A percentile compares a stretch with the other conserved stretches of the same genome.
Conservation (phyloP, 2,888 invertebrate genomes). For the Luffia ferchaultella region DNA sequence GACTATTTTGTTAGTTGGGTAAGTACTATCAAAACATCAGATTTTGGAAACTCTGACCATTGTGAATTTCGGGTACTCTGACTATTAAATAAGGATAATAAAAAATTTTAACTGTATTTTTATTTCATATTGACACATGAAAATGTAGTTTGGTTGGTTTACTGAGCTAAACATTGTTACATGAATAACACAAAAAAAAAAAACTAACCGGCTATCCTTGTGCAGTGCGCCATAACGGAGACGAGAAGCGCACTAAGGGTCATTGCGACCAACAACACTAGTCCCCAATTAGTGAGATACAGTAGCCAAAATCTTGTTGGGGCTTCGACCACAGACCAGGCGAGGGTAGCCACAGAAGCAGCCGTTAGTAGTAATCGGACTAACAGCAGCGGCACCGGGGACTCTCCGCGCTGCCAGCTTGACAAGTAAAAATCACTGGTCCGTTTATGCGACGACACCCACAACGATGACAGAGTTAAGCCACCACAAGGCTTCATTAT, state of each 20-base stretch:
- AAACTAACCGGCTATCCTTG: not conserved
- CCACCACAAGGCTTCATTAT: slow-evolving; percentile 47
- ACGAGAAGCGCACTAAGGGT: slow-evolving; percentile 32
- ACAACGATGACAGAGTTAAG: slow-evolving; percentile 34
- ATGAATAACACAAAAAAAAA: no score
- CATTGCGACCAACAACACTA: slow-evolving; percentile 31
- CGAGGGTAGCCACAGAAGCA: slow-evolving; percentile 29
- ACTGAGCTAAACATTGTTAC: no score
- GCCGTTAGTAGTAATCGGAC: slow-evolving; percentile 30
- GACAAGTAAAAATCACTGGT: slow-evolving; percentile 46
- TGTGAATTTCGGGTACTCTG: no score
- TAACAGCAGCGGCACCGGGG: slow-evolving; percentile 38
- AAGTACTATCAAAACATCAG: no score
- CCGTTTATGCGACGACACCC: slow-evolving; percentile 43
- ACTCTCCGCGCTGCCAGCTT: slow-evolving; percentile 53
- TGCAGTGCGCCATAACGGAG: slow-evolving; percentile 24
- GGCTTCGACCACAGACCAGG: slow-evolving; percentile 32
- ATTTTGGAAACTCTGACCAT: no score
- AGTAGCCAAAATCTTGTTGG: slow-evolving; percentile 33
- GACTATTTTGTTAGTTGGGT: no score
- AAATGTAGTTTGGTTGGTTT: no score
- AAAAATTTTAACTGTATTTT: no score
- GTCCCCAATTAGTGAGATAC: slow-evolving; percentile 55
- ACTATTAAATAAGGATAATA: no score
- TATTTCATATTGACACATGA: no score